These are phyloP conservation scores for Sarcophaga bullata DNA, from an alignment of 1,140 invertebrate species.

Conservation along the genomic window DNA sequence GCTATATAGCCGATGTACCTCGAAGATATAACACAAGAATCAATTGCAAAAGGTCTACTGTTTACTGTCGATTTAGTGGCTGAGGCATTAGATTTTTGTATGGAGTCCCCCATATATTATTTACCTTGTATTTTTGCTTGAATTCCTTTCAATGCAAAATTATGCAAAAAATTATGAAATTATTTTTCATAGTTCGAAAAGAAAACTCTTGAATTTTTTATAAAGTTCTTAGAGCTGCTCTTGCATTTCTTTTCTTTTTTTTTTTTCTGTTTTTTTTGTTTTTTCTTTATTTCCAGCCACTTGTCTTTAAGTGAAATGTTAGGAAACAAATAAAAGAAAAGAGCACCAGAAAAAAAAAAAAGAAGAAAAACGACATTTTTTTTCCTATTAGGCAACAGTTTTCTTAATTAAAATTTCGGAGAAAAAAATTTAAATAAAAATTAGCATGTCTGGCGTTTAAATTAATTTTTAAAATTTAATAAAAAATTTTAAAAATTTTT, in stretches of 20 bases:
- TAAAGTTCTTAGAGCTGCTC: neutral
- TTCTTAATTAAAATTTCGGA: neutral
- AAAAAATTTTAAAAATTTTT: no score
- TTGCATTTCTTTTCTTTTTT: no score
- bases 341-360: no score
- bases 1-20: no score
- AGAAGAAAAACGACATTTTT: neutral
- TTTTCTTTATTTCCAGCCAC: no score
- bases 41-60: no score
- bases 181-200: neutral
- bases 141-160: conserved; percentile 21
- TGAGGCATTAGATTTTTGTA: no score
- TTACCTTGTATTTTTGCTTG: conserved; percentile 3
- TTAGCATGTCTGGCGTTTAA: neutral
- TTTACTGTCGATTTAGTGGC: no score
- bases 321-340: no score
- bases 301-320: no score
- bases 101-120: neutral
- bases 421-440: neutral
- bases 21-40: no score
- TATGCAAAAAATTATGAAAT: neutral
- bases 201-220: conserved; percentile 5
- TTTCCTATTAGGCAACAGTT: neutral
- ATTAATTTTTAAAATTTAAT: neutral
- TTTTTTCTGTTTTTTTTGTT: no score